A percentile compares a stretch with the other conserved stretches of the same genome.
phyloP scores from a whole-genome alignment of 2,888 invertebrate species.

The Mallateleia sp. region DNA sequence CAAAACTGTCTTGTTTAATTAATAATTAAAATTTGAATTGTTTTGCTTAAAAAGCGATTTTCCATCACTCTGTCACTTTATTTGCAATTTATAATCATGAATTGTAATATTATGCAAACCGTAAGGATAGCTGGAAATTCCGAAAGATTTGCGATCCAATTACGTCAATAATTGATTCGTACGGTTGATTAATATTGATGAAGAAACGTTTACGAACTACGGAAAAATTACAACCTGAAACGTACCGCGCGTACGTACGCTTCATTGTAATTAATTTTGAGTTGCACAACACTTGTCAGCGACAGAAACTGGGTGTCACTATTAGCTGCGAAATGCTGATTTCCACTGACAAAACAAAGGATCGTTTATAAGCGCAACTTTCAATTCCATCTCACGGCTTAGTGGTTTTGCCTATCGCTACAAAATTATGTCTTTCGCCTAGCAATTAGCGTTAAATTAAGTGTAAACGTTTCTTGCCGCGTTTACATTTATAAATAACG shows the following conservation, averaged over 20 bases:
- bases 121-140: slow-evolving; percentile 45
- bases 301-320: slow-evolving; percentile 46
- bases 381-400: slow-evolving; percentile 40
- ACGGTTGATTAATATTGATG: slow-evolving; percentile 67
- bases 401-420: slow-evolving; percentile 37
- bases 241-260: slow-evolving; percentile 25
- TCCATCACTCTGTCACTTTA: slow-evolving; percentile 6
- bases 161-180: slow-evolving; percentile 56
- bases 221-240: slow-evolving; percentile 38
- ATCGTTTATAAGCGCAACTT: slow-evolving; percentile 37
- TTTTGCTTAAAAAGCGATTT: not conserved
- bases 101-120: slow-evolving; percentile 48
- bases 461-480: slow-evolving; percentile 45
- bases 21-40: not conserved
- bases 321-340: slow-evolving; percentile 36
- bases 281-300: slow-evolving; percentile 38
- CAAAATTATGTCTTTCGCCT: slow-evolving; percentile 28
- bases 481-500: slow-evolving; percentile 16
- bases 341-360: slow-evolving; percentile 60
- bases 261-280: slow-evolving; percentile 49
- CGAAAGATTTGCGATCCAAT: slow-evolving; percentile 64
- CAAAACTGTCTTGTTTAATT: not conserved
- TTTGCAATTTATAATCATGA: slow-evolving; percentile 21
- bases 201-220: slow-evolving; percentile 47
- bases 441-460: slow-evolving; percentile 70